Percentiles rank a stretch among this genome's conserved stretches.
These are phyloP conservation scores for Drosophila prolongata DNA, from an alignment of 2,888 invertebrate genomes.

Conservation along the genomic window DNA sequence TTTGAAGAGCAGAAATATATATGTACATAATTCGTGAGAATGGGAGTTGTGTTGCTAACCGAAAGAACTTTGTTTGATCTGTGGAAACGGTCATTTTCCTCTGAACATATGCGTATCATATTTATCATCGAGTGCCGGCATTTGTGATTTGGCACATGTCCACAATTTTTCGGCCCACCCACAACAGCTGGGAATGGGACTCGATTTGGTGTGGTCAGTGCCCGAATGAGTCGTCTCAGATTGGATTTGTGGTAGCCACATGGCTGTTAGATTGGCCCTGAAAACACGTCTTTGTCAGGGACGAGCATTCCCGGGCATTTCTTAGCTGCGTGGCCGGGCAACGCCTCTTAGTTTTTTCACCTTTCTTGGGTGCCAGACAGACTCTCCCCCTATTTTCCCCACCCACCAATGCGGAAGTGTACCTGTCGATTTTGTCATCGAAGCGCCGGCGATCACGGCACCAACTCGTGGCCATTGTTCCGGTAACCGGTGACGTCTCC, in stretches of 20 bases:
- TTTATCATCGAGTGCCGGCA: constrained; percentile 40
- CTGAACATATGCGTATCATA: constrained; percentile 20
- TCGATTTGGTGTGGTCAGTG: constrained; percentile 71
- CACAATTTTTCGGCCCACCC: constrained; percentile 33
- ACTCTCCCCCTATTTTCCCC: constrained; percentile 6
- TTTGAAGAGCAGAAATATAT: too few species aligned
- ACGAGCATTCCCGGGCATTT: constrained; percentile 32
- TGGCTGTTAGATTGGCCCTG: constrained; percentile 39
- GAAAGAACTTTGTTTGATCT: constrained; percentile 2
- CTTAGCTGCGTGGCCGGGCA: not conserved
- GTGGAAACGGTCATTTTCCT: not conserved
- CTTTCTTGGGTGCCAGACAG: constrained; percentile 9
- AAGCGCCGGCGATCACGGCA: constrained; percentile 55
- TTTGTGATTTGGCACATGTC: constrained; percentile 38
- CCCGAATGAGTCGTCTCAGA: constrained; percentile 15
- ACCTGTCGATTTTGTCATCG: constrained; percentile 15
- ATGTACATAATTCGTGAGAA: not conserved
- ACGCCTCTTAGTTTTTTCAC: constrained; percentile 13
- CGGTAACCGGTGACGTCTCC: constrained; percentile 58
- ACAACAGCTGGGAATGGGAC: constrained; percentile 60
- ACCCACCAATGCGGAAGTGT: constrained; percentile 28
- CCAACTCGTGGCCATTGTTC: constrained; percentile 60
- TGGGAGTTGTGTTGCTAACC: not conserved
- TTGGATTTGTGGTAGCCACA: constrained; percentile 21
- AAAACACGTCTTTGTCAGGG: constrained; percentile 39